Evolutionary conservation across 2,888 invertebrate species (phyloP).

Genomic region (Alloplasta piceator): DNA sequence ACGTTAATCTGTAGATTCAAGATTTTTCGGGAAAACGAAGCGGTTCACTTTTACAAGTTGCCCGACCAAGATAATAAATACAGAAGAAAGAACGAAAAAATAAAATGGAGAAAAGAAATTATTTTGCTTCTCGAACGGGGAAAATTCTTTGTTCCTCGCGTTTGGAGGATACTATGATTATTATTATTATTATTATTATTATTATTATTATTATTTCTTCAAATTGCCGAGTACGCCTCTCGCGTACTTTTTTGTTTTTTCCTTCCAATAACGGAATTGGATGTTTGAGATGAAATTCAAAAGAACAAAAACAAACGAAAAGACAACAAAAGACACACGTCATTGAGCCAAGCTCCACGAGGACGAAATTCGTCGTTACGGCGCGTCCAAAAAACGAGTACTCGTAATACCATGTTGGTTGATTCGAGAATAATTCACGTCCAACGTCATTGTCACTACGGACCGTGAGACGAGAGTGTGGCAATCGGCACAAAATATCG

Average conservation of each 20-base stretch:
- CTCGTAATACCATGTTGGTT: conserved; percentile 63
- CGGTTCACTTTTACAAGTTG: conserved; percentile 63
- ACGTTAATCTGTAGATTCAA: conserved; percentile 42
- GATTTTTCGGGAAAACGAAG: conserved; percentile 58
- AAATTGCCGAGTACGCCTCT: conserved; percentile 45
- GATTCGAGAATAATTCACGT: conserved; percentile 64
- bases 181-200: conserved; percentile 48
- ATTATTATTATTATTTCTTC: conserved; percentile 51
- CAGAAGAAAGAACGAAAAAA: conserved; percentile 42
- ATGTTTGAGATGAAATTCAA: conserved; percentile 32
- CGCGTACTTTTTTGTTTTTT: conserved; percentile 37
- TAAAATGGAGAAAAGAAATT: conserved; percentile 13
- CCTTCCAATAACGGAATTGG: conserved; percentile 23
- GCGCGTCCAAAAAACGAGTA: conserved; percentile 62
- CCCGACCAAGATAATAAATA: conserved; percentile 53
- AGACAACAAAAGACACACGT: conserved; percentile 58
- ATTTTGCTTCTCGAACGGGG: conserved; percentile 60
- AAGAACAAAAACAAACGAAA: background rate
- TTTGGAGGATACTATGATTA: conserved; percentile 47
- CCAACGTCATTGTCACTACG: conserved; percentile 69
- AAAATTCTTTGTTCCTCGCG: conserved; percentile 69
- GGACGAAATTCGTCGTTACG: conserved; percentile 64
- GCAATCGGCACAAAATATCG: conserved; percentile 51
- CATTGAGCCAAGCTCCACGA: conserved; percentile 75
- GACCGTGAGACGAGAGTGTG: conserved; percentile 50